Evolutionary conservation across 2,797 vertebrate genomes (phyloP).

Genomic region (Myotis vivesi): DNA sequence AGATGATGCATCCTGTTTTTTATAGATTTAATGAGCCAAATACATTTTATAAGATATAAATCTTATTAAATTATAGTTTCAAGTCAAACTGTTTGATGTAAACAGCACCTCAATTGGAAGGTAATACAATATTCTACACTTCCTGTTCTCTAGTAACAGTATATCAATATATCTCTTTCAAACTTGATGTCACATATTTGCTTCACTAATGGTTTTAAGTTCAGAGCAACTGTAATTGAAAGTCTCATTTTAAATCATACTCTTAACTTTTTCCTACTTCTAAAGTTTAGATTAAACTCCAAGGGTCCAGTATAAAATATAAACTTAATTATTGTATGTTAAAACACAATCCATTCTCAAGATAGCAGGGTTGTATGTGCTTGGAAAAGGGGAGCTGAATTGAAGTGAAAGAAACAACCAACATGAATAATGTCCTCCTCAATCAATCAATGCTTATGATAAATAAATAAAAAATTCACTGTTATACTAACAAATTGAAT

Average conservation of each 20-base stretch:
- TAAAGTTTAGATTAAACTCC: neutral
- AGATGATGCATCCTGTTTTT: neutral
- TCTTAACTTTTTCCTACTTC: neutral
- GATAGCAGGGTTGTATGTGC: neutral
- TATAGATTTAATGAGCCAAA: neutral
- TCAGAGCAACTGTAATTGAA: neutral
- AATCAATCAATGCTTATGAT: neutral
- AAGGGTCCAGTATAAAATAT: neutral
- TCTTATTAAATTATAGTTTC: neutral
- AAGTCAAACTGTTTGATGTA: neutral
- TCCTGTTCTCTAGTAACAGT: neutral
- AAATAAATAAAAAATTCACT: neutral
- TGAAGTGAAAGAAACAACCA: conserved; percentile 27
- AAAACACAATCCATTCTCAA: conserved; percentile 12
- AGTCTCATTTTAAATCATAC: neutral
- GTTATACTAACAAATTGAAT: neutral
- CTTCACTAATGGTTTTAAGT: neutral
- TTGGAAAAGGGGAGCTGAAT: neutral
- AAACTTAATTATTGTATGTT: neutral
- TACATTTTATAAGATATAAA: neutral
- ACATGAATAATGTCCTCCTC: neutral
- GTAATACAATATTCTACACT: neutral
- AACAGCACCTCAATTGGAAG: conserved; percentile 9
- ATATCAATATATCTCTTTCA: neutral
- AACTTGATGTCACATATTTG: neutral